Conservation (phyloP, 2,888 invertebrate species). For the Cryptocephalus primarius region DNA sequence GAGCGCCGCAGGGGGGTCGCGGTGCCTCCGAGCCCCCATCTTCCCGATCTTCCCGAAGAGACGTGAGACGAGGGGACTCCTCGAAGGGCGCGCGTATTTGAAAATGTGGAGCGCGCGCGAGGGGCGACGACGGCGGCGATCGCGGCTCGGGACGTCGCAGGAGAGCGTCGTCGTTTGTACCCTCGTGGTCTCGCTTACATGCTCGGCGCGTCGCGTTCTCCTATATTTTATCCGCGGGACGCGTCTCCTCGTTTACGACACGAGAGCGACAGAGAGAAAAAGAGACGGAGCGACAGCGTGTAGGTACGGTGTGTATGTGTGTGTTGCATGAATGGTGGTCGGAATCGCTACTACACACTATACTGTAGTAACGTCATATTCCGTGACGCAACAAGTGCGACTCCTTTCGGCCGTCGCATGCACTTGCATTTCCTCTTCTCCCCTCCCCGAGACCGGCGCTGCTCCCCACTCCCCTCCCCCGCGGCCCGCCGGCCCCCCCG, state of each 20-base stretch:
- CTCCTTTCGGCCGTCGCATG: constrained; percentile 40
- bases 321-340: constrained; percentile 32
- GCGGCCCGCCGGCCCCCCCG: background rate
- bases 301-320: constrained; percentile 18
- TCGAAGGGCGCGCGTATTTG: too few species aligned
- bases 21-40: too few species aligned
- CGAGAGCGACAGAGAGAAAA: too few species aligned
- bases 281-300: too few species aligned
- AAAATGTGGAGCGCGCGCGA: too few species aligned
- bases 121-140: too few species aligned
- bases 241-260: too few species aligned
- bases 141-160: background rate
- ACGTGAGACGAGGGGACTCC: too few species aligned
- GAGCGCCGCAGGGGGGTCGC: too few species aligned
- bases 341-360: constrained; percentile 27
- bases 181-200: constrained; percentile 18
- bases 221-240: constrained; percentile 23
- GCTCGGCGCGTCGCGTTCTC: constrained; percentile 24
- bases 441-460: constrained; percentile 24
- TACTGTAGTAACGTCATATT: constrained; percentile 35
- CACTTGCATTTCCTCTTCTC: constrained; percentile 39
- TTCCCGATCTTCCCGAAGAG: too few species aligned
- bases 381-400: constrained; percentile 42
- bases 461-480: constrained; percentile 2
- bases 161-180: constrained; percentile 21